Evolutionary conservation across 2,113 vertebrate species (phyloP).

Genomic region (Tautogolabrus adspersus): DNA sequence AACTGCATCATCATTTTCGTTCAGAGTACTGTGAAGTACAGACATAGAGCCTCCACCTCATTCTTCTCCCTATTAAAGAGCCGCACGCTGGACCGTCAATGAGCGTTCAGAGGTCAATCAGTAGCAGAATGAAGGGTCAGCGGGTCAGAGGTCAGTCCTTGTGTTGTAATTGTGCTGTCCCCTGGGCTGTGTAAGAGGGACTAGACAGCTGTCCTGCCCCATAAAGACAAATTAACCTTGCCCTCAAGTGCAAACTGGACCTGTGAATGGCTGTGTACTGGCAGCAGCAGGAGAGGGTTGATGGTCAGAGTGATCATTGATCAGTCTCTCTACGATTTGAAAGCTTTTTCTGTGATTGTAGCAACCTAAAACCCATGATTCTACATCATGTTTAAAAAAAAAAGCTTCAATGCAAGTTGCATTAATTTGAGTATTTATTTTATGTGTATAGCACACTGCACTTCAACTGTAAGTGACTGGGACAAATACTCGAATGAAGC

Average conservation of each 20-base stretch:
- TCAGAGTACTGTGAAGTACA: not conserved
- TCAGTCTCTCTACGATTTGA: not conserved
- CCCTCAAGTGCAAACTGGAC: slow-evolving; percentile 46
- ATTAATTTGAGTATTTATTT: no score
- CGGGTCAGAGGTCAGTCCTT: slow-evolving; percentile 63
- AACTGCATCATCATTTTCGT: not conserved
- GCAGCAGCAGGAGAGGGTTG: not conserved
- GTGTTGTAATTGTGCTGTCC: slow-evolving; percentile 66
- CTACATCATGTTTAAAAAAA: no score
- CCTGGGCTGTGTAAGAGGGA: slow-evolving; percentile 66
- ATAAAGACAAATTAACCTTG: slow-evolving; percentile 67
- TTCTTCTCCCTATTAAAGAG: slow-evolving; percentile 20
- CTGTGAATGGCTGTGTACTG: slow-evolving; percentile 18
- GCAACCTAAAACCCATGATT: no score
- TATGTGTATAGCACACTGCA: no score
- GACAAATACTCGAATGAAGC: no score
- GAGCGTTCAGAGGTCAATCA: slow-evolving; percentile 66
- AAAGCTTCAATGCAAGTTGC: no score
- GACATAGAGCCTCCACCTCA: not conserved
- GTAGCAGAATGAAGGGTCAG: slow-evolving; percentile 63
- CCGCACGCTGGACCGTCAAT: slow-evolving; percentile 44
- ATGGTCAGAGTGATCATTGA: not conserved
- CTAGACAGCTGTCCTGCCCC: slow-evolving; percentile 68
- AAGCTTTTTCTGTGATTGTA: no score
- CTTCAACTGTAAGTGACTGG: no score